phyloP scores from a whole-genome alignment of 2,113 vertebrate genomes.

The Alexandromys fortis region DNA sequence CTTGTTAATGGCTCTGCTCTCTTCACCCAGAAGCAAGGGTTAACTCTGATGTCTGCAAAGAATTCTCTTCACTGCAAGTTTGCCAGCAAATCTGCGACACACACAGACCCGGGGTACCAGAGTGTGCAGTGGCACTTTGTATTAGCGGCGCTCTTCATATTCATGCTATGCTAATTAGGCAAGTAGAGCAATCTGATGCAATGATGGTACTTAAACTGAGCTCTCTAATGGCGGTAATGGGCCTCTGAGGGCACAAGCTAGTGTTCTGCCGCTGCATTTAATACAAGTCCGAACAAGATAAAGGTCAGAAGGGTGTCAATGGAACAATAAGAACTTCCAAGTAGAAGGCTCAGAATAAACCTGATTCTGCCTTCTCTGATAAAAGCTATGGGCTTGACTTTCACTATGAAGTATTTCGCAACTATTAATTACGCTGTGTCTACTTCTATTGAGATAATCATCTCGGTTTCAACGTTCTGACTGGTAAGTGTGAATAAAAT shows the following conservation, averaged over 20 bases:
- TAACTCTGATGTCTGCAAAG: conserved; percentile 51
- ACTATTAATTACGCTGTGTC: conserved; percentile 28
- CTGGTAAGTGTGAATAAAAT: neutral
- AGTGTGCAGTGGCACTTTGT: conserved; percentile 30
- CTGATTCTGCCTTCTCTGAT: conserved; percentile 13
- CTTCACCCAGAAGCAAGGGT: conserved; percentile 58
- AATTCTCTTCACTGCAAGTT: conserved; percentile 4
- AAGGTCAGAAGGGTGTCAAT: conserved; percentile 44
- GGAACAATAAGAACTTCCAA: conserved; percentile 55
- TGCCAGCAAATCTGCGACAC: neutral
- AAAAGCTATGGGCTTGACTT: conserved; percentile 44
- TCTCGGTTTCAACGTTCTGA: neutral
- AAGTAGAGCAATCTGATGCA: conserved; percentile 57
- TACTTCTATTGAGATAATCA: neutral
- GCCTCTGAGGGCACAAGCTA: conserved; percentile 59
- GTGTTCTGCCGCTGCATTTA: conserved; percentile 51
- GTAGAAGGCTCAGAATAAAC: conserved; percentile 26
- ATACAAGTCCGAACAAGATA: conserved; percentile 60
- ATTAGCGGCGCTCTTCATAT: conserved; percentile 68
- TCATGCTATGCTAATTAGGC: conserved; percentile 75
- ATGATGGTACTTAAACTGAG: conserved; percentile 67
- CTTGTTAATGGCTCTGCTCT: conserved; percentile 59
- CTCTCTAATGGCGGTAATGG: conserved; percentile 62
- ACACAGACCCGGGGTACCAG: neutral
- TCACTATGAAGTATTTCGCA: conserved; percentile 24